These are phyloP conservation scores for Nomia melanderi DNA, from an alignment of 1,140 invertebrate species.

Conservation along the genomic window DNA sequence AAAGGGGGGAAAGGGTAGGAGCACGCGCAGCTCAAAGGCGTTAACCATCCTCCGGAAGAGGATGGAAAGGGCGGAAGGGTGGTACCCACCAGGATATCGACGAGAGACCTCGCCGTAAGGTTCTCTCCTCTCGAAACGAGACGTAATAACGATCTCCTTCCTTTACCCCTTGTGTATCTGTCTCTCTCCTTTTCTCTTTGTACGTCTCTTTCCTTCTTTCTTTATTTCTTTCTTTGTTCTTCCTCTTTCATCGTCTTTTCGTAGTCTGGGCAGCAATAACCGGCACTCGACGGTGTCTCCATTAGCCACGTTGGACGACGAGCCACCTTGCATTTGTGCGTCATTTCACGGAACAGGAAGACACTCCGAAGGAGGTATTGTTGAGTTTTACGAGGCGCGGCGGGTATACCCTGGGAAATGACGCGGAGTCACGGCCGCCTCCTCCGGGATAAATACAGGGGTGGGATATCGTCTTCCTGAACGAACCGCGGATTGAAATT, in stretches of 20 bases:
- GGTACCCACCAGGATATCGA: conserved; percentile 55
- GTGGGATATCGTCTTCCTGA: neutral
- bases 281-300: conserved; percentile 44
- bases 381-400: conserved; percentile 10
- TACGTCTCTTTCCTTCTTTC: neutral
- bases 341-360: conserved; percentile 10
- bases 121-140: conserved; percentile 49
- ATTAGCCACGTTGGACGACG: conserved; percentile 30
- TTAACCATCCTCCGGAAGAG: conserved; percentile 44
- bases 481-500: conserved; percentile 5
- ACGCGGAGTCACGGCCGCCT: neutral
- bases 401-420: conserved; percentile 17
- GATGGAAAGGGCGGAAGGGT: conserved; percentile 7
- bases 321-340: neutral
- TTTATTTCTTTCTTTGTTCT: no score
- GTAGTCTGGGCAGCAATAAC: conserved; percentile 43
- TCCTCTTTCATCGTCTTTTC: conserved; percentile 30
- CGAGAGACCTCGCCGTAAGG: conserved; percentile 44
- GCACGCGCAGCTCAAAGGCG: conserved; percentile 57
- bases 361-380: conserved; percentile 16
- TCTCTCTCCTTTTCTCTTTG: conserved; percentile 20
- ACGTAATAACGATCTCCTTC: conserved; percentile 57
- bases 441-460: conserved; percentile 1
- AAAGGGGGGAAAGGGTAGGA: conserved; percentile 38
- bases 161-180: conserved; percentile 45